Conservation (phyloP, 2,113 vertebrate genomes). For the Phalacrocorax carbo region DNA sequence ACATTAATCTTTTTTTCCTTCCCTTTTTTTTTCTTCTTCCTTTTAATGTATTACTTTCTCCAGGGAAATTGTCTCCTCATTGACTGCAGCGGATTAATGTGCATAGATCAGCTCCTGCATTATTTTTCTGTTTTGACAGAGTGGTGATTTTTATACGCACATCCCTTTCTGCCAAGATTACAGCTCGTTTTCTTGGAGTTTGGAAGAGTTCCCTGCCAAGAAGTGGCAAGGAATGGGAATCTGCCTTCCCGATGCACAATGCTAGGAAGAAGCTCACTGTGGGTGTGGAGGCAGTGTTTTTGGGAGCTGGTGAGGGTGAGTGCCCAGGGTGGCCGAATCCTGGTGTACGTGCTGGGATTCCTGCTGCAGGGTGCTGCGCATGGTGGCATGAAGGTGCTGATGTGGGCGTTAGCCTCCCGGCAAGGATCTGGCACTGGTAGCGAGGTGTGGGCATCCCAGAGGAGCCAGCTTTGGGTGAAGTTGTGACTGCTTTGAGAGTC, state of each 20-base stretch:
- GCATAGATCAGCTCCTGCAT: conserved; percentile 59
- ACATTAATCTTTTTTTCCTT: conserved; percentile 54
- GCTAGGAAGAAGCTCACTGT: not conserved
- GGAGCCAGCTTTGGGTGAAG: not conserved
- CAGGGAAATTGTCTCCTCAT: conserved; percentile 64
- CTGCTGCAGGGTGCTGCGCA: not conserved
- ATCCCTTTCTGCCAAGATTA: conserved; percentile 56
- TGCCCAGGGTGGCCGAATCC: not conserved
- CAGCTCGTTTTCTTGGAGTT: conserved; percentile 25
- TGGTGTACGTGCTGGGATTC: accelerated
- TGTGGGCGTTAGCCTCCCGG: not conserved
- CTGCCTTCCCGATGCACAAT: not conserved
- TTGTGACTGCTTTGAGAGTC: not conserved
- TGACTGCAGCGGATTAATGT: conserved; percentile 63
- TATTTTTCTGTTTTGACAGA: conserved; percentile 72
- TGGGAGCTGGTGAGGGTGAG: not conserved
- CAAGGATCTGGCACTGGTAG: accelerated
- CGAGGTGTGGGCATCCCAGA: not conserved
- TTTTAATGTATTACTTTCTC: conserved; percentile 68
- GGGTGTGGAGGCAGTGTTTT: not conserved
- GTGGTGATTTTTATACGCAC: conserved; percentile 39
- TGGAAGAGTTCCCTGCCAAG: conserved; percentile 37
- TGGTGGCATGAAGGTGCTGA: not conserved
- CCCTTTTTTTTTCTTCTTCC: not conserved
- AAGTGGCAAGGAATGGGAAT: not conserved